Evolutionary conservation across 2,888 invertebrate species (phyloP), one percentile per base, ranked within the genome.

Genomic region (Ormyrus thymus): DNA sequence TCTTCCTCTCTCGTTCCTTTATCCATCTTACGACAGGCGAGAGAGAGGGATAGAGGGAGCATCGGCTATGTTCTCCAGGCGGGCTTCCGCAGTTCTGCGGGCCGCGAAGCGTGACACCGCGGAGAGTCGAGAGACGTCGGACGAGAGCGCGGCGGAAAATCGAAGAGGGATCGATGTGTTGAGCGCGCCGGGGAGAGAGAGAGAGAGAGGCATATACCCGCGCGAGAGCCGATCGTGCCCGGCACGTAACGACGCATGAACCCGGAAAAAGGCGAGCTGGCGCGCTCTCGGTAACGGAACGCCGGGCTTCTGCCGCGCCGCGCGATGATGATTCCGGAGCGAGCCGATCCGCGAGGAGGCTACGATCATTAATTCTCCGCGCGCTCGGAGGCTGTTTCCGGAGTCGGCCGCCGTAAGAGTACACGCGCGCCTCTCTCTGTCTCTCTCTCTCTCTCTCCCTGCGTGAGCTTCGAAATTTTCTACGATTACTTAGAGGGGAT

Each of bases 361-460:
- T 29, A n/a, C 76, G 82, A 83, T 85, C 86, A 86, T 86, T 85
- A 86, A 86, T 86, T 83, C 83, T 84, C 83, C n/a, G 64, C 81
- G 77, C 78, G 64, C 81, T 76, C 78, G 46, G 51, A 62, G 56
- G 15, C 64, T 50, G 55, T 68, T 72, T 72, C 78, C 78, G 61
- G 78, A 43, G 58, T 7, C 58, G 48, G 10, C 13, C 59, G 10
- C 13, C 55, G 43, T 15, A 53, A 45, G 61, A 13, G 51, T 8
- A 53, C 46, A 59, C 56, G 58, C 43, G 50, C 46, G 51, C 8
- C 43, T 62, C 62, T 53, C 64, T 78, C 71, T 76, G 55, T 74
- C 61, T 78, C 71, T 76, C 59, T 74, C 61, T 72, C 66, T 68
- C 15, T 73, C n/a, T 50, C 10, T 66, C 29, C 50, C 43, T 48